Conservation (phyloP, 2,888 invertebrate genomes). For the Caenorhabditis imperialis region DNA sequence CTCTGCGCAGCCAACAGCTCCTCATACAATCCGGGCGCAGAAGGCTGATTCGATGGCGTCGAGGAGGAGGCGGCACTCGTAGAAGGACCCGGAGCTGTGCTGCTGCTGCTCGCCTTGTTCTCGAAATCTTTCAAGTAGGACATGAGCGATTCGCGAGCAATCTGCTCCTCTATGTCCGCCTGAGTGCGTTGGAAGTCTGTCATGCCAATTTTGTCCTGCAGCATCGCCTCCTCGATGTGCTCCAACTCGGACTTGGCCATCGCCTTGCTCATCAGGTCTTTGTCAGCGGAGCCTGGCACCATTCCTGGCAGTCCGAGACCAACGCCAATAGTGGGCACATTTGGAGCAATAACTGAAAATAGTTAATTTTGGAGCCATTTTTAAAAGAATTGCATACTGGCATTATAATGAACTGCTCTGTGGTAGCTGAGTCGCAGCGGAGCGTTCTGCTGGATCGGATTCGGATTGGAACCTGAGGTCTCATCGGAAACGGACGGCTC, state of each 20-base stretch:
- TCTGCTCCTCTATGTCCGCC: constrained; percentile 78
- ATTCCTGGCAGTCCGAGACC: constrained; percentile 86
- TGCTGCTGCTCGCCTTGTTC: constrained; percentile 2
- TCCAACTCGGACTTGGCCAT: constrained; percentile 62
- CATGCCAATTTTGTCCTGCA: constrained; percentile 89
- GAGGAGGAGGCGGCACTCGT: constrained; percentile 4
- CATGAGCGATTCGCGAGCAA: constrained; percentile 67
- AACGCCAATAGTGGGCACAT: constrained; percentile 86
- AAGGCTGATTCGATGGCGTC: not conserved
- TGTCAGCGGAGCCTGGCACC: constrained; percentile 71
- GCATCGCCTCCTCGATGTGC: constrained; percentile 84
- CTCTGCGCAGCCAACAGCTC: constrained; percentile 63
- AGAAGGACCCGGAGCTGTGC: constrained; percentile 1
- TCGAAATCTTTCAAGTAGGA: constrained; percentile 59
- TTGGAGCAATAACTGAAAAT: constrained; percentile 85
- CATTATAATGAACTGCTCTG: constrained; percentile 89
- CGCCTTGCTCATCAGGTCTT: constrained; percentile 67
- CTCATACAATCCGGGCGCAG: constrained; percentile 62
- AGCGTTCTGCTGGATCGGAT: constrained; percentile 73
- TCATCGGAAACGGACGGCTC: constrained; percentile 2
- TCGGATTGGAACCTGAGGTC: constrained; percentile 2
- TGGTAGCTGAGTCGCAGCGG: constrained; percentile 90
- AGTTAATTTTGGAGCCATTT: too few relatives aligned
- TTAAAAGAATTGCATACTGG: constrained; percentile 76
- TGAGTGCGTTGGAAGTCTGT: constrained; percentile 94